Base-by-base conservation (phyloP, 2,113 vertebrate genomes). In the Lophochroa leadbeateri region DNA sequence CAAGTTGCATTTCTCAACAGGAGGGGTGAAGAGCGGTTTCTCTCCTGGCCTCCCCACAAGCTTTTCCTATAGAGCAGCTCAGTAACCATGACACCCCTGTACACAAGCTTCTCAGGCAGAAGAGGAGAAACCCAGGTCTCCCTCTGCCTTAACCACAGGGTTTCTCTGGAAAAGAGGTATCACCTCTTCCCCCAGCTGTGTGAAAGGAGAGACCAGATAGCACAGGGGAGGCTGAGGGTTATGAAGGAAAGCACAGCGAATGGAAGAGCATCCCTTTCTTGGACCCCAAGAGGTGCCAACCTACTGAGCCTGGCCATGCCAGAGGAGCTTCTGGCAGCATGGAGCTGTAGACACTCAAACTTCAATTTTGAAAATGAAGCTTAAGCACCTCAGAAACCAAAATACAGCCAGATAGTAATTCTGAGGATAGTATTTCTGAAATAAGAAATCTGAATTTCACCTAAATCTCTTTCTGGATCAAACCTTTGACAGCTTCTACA, bases 1-100 rank as follows among this genome's bases (percentile, higher is more conserved):
- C 85, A 93, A 92, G 93, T 82, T 90, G 88, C 86, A 70, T 95
- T 90, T 90, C 90, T 94, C 94, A 75, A 86, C 83, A 92, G 94
- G 88, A 93, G 65, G 50, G 60, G 60, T 81, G 88, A 81, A 83
- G 53, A 90, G 46, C 25, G 2, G 47, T 91, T 88, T 93, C 64
- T 77, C 46, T 71, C 13, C 80, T 43, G 25, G 60, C 55, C 29
- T 67, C 37, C 58, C 37, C 35, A 19, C 17, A 19, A 72, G 90
- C 78, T 69, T 92, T 96, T 86, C 44, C 75, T 3, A 0, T 46
- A 25, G 63, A 86, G 80, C 82, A 92, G 90, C 57, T 94, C 75
- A 94, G 55, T 61, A 76, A 67, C 71, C 92, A 72, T 21, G 4
- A 11, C 49, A 46, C 29, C 43, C n/a, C 75, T 4, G 1, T 16